Evolutionary conservation across 2,888 invertebrate genomes (phyloP), one percentile per base, ranked within the genome.

Genomic region (Adineta ricciae): DNA sequence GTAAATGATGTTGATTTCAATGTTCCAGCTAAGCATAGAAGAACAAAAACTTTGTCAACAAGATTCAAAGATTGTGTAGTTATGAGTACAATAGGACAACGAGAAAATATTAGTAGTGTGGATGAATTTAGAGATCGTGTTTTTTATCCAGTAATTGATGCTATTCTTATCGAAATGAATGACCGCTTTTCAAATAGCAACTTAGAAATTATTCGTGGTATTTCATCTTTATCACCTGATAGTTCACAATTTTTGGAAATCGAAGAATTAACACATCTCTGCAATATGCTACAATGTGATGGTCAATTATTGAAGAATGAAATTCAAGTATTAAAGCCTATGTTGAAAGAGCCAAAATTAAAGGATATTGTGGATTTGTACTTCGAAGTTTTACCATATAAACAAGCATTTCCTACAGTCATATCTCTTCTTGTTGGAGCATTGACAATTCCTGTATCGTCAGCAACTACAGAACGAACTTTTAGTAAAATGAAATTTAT

Each of bases 401-500:
- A 73, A 73, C 73, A 21, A 73, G 73, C 73, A 38, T 73, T 73
- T 73, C 73, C 73, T 36, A 1, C 19, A 21, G 1, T 38, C 21
- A 32, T 73, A 19, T 73, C 73, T 27, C 73, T 73, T 73, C 14
- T 38, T 38, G 38, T 73, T 38, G 73, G 36, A 2, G 73, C 73
- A 73, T 21, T 73, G 73, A 73, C 73, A 73, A 73, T 73, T 73
- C 11, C 73, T 36, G 73, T 73, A 38, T 73, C 73, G 24, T 73
- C 73, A 38, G 38, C 73, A n/a, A 72, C 72, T 3, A 36, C 14
- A 14, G 72, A 72, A 72, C 16, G 72, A 16, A 72, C 72, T 0
- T 72, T 72, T 5, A 36, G 36, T 2, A 72, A 72, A 72, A 72
- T 72, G 72, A 32, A 72, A 36, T 8, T 32, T 3, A 72, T 72